Conservation (phyloP, 2,888 invertebrate species). For the Rotaria sp. region DNA sequence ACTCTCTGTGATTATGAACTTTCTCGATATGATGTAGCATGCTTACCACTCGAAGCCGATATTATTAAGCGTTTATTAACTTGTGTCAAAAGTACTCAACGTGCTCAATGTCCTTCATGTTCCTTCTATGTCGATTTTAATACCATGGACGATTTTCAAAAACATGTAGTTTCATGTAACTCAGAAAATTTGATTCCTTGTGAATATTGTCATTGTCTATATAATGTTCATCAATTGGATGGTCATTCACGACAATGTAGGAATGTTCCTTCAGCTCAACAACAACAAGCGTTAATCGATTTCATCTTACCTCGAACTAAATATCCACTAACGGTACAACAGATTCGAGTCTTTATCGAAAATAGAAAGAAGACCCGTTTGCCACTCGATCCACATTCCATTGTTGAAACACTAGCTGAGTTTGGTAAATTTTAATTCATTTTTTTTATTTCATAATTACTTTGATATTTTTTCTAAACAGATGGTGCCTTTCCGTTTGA, state of each 20-base stretch:
- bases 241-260: neutral
- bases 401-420: neutral
- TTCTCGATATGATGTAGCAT: neutral
- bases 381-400: neutral
- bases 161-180: neutral
- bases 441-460: neutral
- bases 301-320: neutral
- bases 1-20: neutral
- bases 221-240: neutral
- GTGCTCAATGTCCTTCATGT: neutral
- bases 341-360: neutral
- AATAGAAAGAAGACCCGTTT: neutral
- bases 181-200: neutral
- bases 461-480: neutral
- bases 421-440: neutral
- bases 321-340: neutral
- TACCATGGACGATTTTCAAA: neutral
- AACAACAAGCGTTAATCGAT: neutral
- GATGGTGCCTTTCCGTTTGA: neutral
- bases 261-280: neutral
- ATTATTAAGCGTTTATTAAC: neutral
- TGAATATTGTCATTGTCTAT: neutral
- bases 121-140: neutral
- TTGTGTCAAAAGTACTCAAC: neutral
- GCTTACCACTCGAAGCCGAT: neutral